phyloP scores from a whole-genome alignment of 2,888 invertebrate species.

The Patella caerulea region DNA sequence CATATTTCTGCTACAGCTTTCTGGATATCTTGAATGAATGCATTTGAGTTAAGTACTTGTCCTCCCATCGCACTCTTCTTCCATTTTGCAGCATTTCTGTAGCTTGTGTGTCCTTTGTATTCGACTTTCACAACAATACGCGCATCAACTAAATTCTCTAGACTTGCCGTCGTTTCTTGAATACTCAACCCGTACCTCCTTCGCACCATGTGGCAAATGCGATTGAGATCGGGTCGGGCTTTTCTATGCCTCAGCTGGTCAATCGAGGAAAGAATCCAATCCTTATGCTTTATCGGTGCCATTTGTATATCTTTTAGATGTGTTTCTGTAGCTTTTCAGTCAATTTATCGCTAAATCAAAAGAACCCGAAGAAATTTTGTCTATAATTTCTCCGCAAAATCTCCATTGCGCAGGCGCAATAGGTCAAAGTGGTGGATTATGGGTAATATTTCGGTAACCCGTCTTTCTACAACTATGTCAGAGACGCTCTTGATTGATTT shows the following conservation, averaged over 20 bases:
- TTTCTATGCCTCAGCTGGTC: constrained; percentile 86
- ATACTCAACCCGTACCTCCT: constrained; percentile 81
- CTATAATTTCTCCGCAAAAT: constrained; percentile 10
- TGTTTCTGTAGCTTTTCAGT: constrained; percentile 1
- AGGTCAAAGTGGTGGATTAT: neutral
- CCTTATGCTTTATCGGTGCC: constrained; percentile 72
- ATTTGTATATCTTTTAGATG: constrained; percentile 22
- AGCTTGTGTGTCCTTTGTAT: constrained; percentile 88
- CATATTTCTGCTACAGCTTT: constrained; percentile 25
- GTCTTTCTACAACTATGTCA: constrained; percentile 3
- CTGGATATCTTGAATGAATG: constrained; percentile 28
- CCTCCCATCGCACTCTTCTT: constrained; percentile 76
- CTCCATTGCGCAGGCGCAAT: neutral
- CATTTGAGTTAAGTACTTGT: constrained; percentile 43
- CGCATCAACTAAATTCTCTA: constrained; percentile 82
- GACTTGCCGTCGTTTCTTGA: constrained; percentile 75
- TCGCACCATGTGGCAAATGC: constrained; percentile 85
- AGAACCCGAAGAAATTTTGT: neutral
- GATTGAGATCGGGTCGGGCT: constrained; percentile 85
- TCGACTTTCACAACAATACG: constrained; percentile 85
- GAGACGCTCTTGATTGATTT: constrained; percentile 10
- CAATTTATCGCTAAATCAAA: neutral
- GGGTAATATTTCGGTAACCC: neutral
- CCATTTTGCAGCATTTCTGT: constrained; percentile 82
- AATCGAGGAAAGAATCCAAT: constrained; percentile 85